Evolutionary conservation across 1,140 invertebrate species (phyloP), one percentile per base, ranked within the genome.

Genomic region (Ips typographus): DNA sequence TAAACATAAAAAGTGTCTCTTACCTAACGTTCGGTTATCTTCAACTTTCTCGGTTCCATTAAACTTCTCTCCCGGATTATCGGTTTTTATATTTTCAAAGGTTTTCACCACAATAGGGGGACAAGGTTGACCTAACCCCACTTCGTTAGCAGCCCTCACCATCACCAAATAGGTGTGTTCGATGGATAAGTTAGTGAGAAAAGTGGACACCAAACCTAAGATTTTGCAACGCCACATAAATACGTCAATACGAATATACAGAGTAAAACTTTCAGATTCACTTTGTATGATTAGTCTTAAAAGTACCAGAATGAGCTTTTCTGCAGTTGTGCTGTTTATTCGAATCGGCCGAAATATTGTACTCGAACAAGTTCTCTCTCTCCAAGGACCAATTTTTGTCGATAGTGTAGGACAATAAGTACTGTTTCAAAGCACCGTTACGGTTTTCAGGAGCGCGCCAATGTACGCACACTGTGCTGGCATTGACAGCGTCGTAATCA

Each of bases 91-190:
- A 58, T 58, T 51, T 62, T 68, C 59, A 7, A 53, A 62, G 8
- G 77, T 80, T 56, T 75, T 76, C 39, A 83, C 76, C 47, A 78
- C 71, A 56, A 83, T 78, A 38, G 80, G 80, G 62, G 82, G 75
- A 2, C 82, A 82, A 0, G 78, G 77, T 68, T 80, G 82, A 4
- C 86, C 85, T 59, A 80, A 77, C 8, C 86, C 86, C 40, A 83
- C 83, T 69, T 80, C 80, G 5, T 84, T 87, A 2, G 77, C 79
- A 36, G 85, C 86, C 68, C 82, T 80, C 39, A 88, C 80, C 70
- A 82, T 78, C 43, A 88, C 80, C 51, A 82, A 84, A 68, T 88
- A 88, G 37, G 78, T 74, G 55, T 80, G 81, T 36, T 83, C 83
- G 1, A 81, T 77, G 7, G 80, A 52, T 40, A 88, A 75, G 43